Evolutionary conservation across 2,888 invertebrate species (phyloP).

Genomic region (Bibio marci): DNA sequence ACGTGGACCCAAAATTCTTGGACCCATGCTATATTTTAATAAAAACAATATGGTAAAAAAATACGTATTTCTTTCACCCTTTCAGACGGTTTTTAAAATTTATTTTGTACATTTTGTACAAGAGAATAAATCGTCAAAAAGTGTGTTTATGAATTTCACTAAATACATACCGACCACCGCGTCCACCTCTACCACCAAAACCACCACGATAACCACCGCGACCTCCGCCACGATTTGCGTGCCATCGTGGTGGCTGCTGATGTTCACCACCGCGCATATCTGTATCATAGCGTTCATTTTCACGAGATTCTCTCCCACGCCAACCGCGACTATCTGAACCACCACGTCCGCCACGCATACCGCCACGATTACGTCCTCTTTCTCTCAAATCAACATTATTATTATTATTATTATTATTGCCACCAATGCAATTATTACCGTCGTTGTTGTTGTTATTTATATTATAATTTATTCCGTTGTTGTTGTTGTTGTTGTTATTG

Average conservation of each 20-base stretch:
- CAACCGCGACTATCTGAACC: slow-evolving; percentile 38
- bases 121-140: no score
- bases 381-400: slow-evolving; percentile 20
- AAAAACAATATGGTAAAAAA: no score
- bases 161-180: slow-evolving; percentile 5
- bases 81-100: no score
- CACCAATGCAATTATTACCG: not conserved
- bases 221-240: slow-evolving; percentile 27
- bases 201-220: slow-evolving; percentile 33
- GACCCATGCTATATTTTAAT: slow-evolving; percentile 13
- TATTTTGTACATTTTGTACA: no score
- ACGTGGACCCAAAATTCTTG: slow-evolving; percentile 13
- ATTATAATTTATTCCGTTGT: slow-evolving; percentile 4
- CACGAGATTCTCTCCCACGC: slow-evolving; percentile 44
- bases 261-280: slow-evolving; percentile 29
- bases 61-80: no score
- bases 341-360: slow-evolving; percentile 28
- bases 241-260: slow-evolving; percentile 11
- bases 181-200: slow-evolving; percentile 33
- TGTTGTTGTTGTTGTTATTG: no score
- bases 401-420: not conserved
- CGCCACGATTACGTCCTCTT: slow-evolving; percentile 27
- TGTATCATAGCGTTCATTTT: slow-evolving; percentile 33
- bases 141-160: no score
- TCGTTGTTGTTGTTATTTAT: not conserved